These are phyloP conservation scores for Lutjanus erythropterus DNA, from an alignment of 2,113 vertebrate species.

Conservation along the genomic window DNA sequence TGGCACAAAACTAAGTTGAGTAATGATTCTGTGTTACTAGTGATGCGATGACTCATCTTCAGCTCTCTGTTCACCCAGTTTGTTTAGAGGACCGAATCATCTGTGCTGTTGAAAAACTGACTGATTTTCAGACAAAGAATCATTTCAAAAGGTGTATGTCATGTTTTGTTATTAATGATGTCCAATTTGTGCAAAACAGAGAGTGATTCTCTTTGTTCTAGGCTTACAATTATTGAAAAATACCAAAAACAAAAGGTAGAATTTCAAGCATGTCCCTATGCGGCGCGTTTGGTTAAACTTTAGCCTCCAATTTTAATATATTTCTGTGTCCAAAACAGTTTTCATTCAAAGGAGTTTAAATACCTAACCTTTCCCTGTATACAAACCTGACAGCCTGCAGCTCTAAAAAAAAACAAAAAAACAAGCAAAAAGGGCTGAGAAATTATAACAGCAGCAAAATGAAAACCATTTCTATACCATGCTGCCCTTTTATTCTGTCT, in stretches of 20 bases:
- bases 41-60: slow-evolving; percentile 23
- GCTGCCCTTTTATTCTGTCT: slow-evolving; percentile 16
- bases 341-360: background rate
- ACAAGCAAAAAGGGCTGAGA: background rate
- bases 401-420: background rate
- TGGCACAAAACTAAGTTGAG: slow-evolving; percentile 21
- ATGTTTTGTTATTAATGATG: too few relatives aligned
- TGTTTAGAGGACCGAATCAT: background rate
- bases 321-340: background rate
- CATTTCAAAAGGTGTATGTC: background rate
- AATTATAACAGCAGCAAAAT: slow-evolving; percentile 20
- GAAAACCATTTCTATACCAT: slow-evolving; percentile 11
- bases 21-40: slow-evolving; percentile 16
- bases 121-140: background rate
- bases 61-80: background rate
- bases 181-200: too few relatives aligned
- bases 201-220: too few relatives aligned
- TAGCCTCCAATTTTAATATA: background rate
- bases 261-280: background rate
- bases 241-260: background rate
- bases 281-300: background rate
- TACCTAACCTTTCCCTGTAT: background rate
- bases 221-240: background rate
- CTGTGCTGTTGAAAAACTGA: slow-evolving; percentile 9
- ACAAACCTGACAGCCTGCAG: slow-evolving; percentile 4